These are phyloP conservation scores for Meleagris gallopavo DNA, from an alignment of 2,113 vertebrate genomes.

Conservation along the genomic window DNA sequence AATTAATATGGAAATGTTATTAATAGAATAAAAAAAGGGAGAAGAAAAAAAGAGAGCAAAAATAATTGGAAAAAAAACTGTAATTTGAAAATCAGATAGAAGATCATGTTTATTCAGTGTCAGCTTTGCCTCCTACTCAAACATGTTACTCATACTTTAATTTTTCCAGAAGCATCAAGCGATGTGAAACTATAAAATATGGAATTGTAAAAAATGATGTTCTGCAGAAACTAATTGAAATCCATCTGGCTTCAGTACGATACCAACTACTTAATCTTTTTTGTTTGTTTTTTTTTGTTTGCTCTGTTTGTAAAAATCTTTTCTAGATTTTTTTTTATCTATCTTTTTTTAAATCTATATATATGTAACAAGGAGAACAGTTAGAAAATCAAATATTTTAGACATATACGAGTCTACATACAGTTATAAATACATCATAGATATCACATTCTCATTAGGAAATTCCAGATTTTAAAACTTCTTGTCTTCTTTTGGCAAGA, in stretches of 20 bases:
- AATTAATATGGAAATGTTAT: not conserved
- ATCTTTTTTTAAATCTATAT: not conserved
- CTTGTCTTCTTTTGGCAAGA: not conserved
- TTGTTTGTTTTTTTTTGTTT: not conserved
- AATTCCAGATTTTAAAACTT: not conserved
- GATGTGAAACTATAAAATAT: not conserved
- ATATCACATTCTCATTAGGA: not conserved
- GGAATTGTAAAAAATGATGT: not conserved
- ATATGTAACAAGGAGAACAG: not conserved
- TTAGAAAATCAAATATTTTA: not conserved
- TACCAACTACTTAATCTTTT: not conserved
- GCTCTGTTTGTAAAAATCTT: not conserved
- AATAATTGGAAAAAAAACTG: not conserved
- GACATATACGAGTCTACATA: not conserved
- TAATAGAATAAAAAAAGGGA: not conserved
- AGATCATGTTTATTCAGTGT: not conserved
- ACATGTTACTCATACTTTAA: not conserved
- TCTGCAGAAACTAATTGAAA: not conserved
- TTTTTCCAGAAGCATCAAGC: not conserved
- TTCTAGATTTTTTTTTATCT: not conserved
- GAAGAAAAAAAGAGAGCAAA: not conserved
- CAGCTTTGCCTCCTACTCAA: not conserved
- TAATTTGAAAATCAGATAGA: not conserved
- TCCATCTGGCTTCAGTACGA: not conserved
- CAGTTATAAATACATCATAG: not conserved